A percentile compares a stretch with the other conserved stretches of the same genome.
These are phyloP conservation scores for Cabera pusaria DNA, from an alignment of 2,888 invertebrate species.

Conservation along the genomic window DNA sequence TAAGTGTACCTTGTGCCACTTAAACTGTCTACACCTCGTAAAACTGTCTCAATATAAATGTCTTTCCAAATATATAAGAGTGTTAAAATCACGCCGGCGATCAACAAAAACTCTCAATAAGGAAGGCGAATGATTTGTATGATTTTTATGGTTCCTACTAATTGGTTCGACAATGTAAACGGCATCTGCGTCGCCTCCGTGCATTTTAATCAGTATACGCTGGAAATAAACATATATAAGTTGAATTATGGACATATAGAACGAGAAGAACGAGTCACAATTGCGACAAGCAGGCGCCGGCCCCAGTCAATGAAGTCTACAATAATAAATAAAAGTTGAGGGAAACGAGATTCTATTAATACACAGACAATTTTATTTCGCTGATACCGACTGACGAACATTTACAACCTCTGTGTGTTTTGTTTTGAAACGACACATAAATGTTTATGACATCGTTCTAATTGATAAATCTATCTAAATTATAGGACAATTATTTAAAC, in stretches of 20 bases:
- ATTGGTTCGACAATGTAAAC: conserved; percentile 75
- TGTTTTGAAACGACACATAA: conserved; percentile 43
- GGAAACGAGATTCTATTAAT: conserved; percentile 64
- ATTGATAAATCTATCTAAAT: conserved; percentile 39
- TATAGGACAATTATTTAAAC: conserved; percentile 35
- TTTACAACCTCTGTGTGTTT: conserved; percentile 38
- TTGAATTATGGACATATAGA: conserved; percentile 70
- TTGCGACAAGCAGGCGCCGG: conserved; percentile 76
- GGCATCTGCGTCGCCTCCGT: conserved; percentile 65
- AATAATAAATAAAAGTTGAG: conserved; percentile 72
- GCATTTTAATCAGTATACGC: conserved; percentile 74
- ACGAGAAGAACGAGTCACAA: conserved; percentile 80
- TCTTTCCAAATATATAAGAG: conserved; percentile 57
- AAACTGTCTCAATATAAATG: conserved; percentile 64
- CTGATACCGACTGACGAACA: conserved; percentile 37
- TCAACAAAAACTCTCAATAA: conserved; percentile 58
- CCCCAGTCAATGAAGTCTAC: conserved; percentile 71
- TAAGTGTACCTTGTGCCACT: conserved; percentile 50
- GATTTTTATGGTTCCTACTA: conserved; percentile 73
- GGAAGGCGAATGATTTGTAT: conserved; percentile 69
- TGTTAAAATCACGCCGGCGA: conserved; percentile 54
- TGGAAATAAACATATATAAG: conserved; percentile 67
- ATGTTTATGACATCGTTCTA: conserved; percentile 36
- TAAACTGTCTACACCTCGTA: conserved; percentile 69
- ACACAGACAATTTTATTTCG: conserved; percentile 45